Base-by-base conservation (phyloP, 2,888 invertebrate genomes). In the Drosophila longiperda region DNA sequence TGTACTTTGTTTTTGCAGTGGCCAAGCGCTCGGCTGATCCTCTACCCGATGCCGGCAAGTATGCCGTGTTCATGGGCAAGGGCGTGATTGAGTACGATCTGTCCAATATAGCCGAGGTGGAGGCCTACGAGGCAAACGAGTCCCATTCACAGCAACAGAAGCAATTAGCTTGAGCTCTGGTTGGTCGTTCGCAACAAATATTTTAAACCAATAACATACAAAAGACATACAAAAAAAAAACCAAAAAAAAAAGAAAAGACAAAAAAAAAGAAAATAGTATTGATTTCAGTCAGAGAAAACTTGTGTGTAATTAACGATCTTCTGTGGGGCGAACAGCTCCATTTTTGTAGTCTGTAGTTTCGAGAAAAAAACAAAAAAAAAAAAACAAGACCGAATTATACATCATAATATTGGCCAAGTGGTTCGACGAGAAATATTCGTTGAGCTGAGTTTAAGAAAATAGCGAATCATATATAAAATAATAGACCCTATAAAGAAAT, bases 11-110 rank as follows among this genome's bases (percentile, higher is more conserved):
- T 36, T 12, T 42, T 83, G 20, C 63, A 96, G 96, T 96, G 62
- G 94, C 94, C 90, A 96, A 96, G 92, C 94, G 96, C 15, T 93
- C 94, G 0, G 93, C 88, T 20, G 93, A 91, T 7, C 80, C 83
- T 4, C 93, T 92, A 9, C 75, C 94, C 0, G 91, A 93, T 75
- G 89, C 94, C 87, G 94, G 93, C 48, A 95, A 96, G 89, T 97
- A 96, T 93, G 95, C 96, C 60, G 96, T 96, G 90, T 97, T 96
- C 93, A 95, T 96, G 32, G 97, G 97, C 17, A 95, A 95, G 62
- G 95, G 95, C 83, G 95, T 97, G 69, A 94, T 96, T 83, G 96
- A 97, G 93, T 95, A 96, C 73, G 94, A 96, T 91, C 95, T 97
- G 87, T 91, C 95, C 80, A 97, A 97, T 93, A 93, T 96, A 66